These are phyloP conservation scores for Serilophus lunatus DNA, from an alignment of 2,113 vertebrate genomes.

Conservation along the genomic window DNA sequence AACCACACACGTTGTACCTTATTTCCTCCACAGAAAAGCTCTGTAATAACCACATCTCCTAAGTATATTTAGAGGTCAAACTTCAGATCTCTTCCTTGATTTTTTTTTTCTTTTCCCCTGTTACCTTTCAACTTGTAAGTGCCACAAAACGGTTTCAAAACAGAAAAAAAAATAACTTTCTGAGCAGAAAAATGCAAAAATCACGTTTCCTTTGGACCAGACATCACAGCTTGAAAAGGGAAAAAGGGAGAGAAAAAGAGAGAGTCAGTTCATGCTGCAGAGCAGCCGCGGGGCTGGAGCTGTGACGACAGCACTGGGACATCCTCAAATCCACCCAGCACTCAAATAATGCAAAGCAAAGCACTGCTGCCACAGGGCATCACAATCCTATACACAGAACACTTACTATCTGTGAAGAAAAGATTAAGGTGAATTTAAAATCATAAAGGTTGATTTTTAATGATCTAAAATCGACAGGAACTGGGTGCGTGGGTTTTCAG, in stretches of 20 bases:
- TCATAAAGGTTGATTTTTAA: background rate
- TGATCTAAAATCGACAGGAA: background rate
- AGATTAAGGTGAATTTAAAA: background rate
- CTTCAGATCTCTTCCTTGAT: background rate
- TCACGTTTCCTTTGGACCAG: background rate
- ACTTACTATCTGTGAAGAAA: background rate
- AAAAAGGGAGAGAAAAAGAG: background rate
- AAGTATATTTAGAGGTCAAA: background rate
- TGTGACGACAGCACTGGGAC: background rate
- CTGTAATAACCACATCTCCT: background rate
- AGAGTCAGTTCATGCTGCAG: background rate
- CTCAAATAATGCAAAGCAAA: background rate
- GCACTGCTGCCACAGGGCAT: background rate
- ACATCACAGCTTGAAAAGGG: background rate
- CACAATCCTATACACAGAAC: background rate
- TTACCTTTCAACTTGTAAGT: background rate
- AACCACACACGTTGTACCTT: background rate
- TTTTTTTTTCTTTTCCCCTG: background rate
- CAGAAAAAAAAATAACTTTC: background rate
- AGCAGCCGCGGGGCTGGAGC: background rate
- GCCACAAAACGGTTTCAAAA: background rate
- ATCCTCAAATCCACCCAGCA: background rate
- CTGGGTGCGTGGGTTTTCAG: background rate
- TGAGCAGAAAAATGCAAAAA: background rate
- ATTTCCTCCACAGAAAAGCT: background rate